These are phyloP conservation scores for Darwinula stevensoni DNA, from an alignment of 2,888 invertebrate genomes.

Conservation along the genomic window DNA sequence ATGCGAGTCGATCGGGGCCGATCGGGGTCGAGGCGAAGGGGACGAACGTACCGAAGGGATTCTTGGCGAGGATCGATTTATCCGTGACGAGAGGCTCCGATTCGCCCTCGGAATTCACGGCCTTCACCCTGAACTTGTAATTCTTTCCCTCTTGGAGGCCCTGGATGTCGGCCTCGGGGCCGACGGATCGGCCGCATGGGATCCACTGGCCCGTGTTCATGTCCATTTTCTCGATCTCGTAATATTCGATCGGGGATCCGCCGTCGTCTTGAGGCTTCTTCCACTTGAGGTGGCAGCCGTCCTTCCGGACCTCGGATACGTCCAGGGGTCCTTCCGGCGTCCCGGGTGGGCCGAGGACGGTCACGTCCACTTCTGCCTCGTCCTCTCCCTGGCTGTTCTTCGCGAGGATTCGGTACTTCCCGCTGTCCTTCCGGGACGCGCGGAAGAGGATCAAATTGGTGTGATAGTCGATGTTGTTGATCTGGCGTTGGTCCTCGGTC, in stretches of 20 bases:
- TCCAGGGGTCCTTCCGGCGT: slow-evolving; percentile 46
- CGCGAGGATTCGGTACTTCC: slow-evolving; percentile 62
- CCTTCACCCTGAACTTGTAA: slow-evolving; percentile 91
- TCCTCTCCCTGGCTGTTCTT: slow-evolving; percentile 81
- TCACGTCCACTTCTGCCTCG: slow-evolving; percentile 61
- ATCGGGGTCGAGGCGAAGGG: background rate
- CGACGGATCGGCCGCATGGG: slow-evolving; percentile 56
- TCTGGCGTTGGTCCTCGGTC: slow-evolving; percentile 23
- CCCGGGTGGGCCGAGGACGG: slow-evolving; percentile 29
- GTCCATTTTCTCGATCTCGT: slow-evolving; percentile 34
- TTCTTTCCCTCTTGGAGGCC: slow-evolving; percentile 80
- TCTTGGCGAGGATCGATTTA: slow-evolving; percentile 58
- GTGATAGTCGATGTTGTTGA: slow-evolving; percentile 61
- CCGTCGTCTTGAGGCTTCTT: slow-evolving; percentile 87
- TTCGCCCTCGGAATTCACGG: slow-evolving; percentile 93
- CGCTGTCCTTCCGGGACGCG: slow-evolving; percentile 46
- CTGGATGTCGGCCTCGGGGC: slow-evolving; percentile 38
- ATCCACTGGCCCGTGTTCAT: slow-evolving; percentile 40
- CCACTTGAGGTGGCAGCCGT: slow-evolving; percentile 70
- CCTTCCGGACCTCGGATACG: slow-evolving; percentile 62
- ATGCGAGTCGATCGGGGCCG: background rate
- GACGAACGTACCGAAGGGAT: slow-evolving; percentile 64
- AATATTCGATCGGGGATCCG: slow-evolving; percentile 70
- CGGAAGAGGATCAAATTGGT: slow-evolving; percentile 63
- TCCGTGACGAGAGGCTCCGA: slow-evolving; percentile 86